These are phyloP conservation scores for Ommatoiulus sabulosus DNA, from an alignment of 2,888 invertebrate species.

Conservation along the genomic window DNA sequence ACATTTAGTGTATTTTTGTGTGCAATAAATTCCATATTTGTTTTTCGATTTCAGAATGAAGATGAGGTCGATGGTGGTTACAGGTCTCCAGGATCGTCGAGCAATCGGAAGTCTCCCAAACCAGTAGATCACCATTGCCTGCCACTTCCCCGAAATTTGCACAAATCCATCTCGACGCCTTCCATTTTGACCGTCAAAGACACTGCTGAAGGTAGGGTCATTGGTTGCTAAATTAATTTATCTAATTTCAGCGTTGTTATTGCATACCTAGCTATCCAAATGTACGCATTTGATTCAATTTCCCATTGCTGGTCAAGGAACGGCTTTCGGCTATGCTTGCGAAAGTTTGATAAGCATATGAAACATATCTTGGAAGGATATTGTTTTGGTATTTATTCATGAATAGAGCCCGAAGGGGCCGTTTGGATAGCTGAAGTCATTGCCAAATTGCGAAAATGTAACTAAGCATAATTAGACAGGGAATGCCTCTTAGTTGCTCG, in stretches of 20 bases:
- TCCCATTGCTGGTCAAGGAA: too few species aligned
- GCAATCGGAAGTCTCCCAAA: constrained; percentile 35
- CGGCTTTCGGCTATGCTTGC: too few species aligned
- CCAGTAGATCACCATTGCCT: constrained; percentile 55
- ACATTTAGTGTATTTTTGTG: not conserved
- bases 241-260: not conserved
- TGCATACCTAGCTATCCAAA: too few species aligned
- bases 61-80: constrained; percentile 29
- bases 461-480: too few species aligned
- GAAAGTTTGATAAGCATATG: too few species aligned
- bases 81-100: not conserved
- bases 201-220: constrained; percentile 51
- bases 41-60: constrained; percentile 36
- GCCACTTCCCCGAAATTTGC: constrained; percentile 69
- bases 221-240: not conserved
- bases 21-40: not conserved
- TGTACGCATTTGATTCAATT: too few species aligned
- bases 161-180: constrained; percentile 91
- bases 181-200: constrained; percentile 59
- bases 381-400: too few species aligned
- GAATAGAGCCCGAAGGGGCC: too few species aligned
- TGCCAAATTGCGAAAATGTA: too few species aligned
- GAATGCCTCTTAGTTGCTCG: too few species aligned
- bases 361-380: too few species aligned
- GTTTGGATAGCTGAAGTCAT: too few species aligned